A percentile compares a stretch with the other conserved stretches of the same genome.
Conservation (phyloP, 1,140 invertebrate species). For the Saccostrea echinata region DNA sequence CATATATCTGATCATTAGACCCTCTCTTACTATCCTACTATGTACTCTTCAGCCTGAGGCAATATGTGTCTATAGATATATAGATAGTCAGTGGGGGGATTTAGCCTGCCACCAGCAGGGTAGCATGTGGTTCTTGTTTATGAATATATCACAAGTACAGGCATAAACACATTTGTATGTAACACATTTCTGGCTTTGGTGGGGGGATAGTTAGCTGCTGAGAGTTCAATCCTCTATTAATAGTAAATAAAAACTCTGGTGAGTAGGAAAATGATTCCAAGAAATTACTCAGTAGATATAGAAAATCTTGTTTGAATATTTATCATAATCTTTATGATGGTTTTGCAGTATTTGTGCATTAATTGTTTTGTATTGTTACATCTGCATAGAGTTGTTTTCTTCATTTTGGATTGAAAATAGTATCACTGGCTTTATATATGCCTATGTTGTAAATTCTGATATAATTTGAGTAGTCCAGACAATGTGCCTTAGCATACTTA, state of each 20-base stretch:
- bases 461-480: too few species aligned
- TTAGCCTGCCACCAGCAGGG: background rate
- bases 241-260: background rate
- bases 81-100: constrained; percentile 3
- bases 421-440: too few species aligned
- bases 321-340: too few species aligned
- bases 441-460: too few species aligned
- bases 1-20: background rate
- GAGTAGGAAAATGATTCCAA: background rate
- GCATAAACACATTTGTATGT: background rate
- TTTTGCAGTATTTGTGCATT: too few species aligned
- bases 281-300: too few species aligned
- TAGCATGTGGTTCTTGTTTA: constrained; percentile 26
- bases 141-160: background rate
- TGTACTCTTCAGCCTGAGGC: background rate
- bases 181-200: background rate
- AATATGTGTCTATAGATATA: constrained; percentile 2
- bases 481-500: too few species aligned
- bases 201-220: background rate
- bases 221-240: background rate
- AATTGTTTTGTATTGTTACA: too few species aligned
- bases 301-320: too few species aligned
- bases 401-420: too few species aligned
- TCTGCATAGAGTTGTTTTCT: too few species aligned
- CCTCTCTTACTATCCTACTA: background rate